These are phyloP conservation scores for Periparus ater DNA, from an alignment of 2,797 vertebrate species.

Conservation along the genomic window DNA sequence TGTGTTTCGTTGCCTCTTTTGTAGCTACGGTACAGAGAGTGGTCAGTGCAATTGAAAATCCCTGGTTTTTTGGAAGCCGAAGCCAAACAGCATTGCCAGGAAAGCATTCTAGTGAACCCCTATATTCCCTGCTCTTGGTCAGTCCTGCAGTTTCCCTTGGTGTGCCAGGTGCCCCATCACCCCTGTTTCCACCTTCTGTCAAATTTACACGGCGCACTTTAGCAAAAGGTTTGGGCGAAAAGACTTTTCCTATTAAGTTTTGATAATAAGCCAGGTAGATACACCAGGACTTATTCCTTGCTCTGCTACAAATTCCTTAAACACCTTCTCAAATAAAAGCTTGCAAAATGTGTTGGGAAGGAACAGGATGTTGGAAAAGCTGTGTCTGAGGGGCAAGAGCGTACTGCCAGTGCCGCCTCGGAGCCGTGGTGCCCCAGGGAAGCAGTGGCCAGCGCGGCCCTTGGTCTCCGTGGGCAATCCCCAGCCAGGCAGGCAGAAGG, in stretches of 20 bases:
- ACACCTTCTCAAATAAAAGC: background rate
- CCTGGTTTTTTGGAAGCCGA: background rate
- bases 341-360: background rate
- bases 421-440: rapidly evolving
- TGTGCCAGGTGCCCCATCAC: background rate
- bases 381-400: background rate
- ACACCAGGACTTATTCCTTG: background rate
- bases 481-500: background rate
- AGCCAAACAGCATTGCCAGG: background rate
- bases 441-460: background rate
- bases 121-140: background rate
- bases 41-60: background rate
- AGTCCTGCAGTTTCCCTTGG: background rate
- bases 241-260: background rate
- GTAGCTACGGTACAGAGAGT: background rate
- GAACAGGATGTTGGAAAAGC: background rate
- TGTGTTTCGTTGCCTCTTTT: background rate
- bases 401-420: rapidly evolving
- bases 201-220: background rate
- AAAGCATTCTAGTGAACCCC: background rate
- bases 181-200: background rate
- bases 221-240: background rate
- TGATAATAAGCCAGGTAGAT: background rate
- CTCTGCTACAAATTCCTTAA: background rate
- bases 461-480: background rate